Percentiles rank a stretch among this genome's conserved stretches.
Conservation (phyloP, 2,797 vertebrate species). For the Rhodeus uyekii region DNA sequence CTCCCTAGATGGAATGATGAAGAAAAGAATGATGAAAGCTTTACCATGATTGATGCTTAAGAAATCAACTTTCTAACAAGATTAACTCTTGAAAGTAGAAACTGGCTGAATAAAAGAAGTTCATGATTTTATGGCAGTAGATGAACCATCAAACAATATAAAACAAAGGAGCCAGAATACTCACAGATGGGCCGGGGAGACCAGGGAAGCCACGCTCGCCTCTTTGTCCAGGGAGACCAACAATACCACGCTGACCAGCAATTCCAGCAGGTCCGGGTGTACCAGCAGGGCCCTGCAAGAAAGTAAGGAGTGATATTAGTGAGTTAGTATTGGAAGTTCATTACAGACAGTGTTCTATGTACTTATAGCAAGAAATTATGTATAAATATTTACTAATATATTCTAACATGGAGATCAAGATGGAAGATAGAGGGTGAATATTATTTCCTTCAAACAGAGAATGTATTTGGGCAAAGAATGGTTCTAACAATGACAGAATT, state of each 20-base stretch:
- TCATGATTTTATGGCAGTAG: neutral
- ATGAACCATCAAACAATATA: neutral
- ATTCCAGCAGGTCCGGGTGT: conserved; percentile 90
- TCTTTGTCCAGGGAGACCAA: conserved; percentile 92
- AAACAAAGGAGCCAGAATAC: conserved; percentile 61
- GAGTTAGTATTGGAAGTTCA: neutral
- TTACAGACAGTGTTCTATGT: neutral
- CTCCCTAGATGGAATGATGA: conserved; percentile 78
- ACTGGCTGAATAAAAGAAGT: neutral
- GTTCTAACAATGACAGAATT: neutral
- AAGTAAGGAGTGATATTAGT: conserved; percentile 19
- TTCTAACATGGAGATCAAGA: neutral
- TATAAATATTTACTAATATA: conserved; percentile 1
- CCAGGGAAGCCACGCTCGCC: conserved; percentile 96
- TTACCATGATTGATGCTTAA: conserved; percentile 15
- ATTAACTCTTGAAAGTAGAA: neutral
- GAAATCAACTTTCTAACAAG: neutral
- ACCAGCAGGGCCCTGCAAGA: conserved; percentile 83
- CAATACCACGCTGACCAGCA: conserved; percentile 90
- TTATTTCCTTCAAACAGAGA: neutral
- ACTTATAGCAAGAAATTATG: neutral
- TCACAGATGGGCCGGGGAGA: conserved; percentile 85
- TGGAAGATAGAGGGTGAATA: neutral
- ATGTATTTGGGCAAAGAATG: neutral
- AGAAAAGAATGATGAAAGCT: conserved; percentile 20